A percentile compares a stretch with the other conserved stretches of the same genome.
Conservation (phyloP, 30 jellyfish, hydroid and myxozoan genomes). For the Sanderia malayensis region DNA sequence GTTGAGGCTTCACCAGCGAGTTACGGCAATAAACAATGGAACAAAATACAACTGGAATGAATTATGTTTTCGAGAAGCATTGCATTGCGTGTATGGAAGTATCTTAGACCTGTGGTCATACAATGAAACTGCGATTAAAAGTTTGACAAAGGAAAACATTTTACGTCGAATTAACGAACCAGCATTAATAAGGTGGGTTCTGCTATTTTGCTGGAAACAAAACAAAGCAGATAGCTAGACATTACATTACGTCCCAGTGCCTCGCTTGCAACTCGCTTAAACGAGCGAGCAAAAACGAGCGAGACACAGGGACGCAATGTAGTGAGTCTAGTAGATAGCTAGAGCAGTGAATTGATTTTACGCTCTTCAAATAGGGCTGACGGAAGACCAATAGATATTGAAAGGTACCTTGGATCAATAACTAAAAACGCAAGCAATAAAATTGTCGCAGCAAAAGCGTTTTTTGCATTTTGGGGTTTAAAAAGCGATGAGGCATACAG, state of each 20-base stretch:
- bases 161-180: background rate
- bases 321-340: no score
- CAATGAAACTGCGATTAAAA: constrained; percentile 26
- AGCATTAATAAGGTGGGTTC: background rate
- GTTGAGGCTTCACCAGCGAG: background rate
- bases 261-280: no score
- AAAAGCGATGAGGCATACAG: constrained; percentile 13
- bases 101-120: constrained; percentile 31
- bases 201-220: background rate
- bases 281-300: no score
- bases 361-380: no score
- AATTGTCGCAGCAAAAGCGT: constrained; percentile 22
- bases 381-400: constrained; percentile 13
- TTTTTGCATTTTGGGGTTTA: constrained; percentile 13
- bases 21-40: background rate
- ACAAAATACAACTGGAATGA: constrained; percentile 2
- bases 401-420: background rate
- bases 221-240: no score
- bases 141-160: constrained; percentile 17
- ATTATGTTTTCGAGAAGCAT: background rate
- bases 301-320: no score
- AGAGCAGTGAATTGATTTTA: no score
- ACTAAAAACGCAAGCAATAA: background rate
- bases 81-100: constrained; percentile 4
- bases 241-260: no score